Evolutionary conservation across 2,888 invertebrate species (phyloP).

Genomic region (Epistrophella euchroma): DNA sequence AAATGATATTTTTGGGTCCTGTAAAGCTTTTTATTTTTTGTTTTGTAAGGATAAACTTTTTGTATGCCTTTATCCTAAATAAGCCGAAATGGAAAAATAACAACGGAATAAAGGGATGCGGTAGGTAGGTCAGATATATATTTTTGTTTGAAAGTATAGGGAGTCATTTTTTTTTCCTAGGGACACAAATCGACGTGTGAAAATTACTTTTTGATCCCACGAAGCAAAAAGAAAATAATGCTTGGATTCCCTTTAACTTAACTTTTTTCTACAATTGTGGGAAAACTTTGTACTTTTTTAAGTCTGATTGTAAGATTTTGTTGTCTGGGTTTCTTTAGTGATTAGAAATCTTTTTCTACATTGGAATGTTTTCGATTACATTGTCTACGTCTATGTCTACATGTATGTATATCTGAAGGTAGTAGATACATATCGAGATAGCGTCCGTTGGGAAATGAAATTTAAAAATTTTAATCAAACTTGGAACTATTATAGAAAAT

Average conservation of each 20-base stretch:
- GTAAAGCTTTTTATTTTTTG: background rate
- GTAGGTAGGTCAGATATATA: background rate
- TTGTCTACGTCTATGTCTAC: too few relatives aligned
- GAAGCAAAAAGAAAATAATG: background rate
- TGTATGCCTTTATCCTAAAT: background rate
- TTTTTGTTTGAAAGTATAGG: background rate
- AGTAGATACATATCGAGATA: too few relatives aligned
- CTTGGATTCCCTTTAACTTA: background rate
- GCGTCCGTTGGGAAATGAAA: too few relatives aligned
- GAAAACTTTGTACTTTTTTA: background rate
- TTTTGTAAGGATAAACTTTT: background rate
- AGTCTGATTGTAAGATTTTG: background rate
- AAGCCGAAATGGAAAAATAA: slow-evolving; percentile 2
- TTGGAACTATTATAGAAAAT: too few relatives aligned
- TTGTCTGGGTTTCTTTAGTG: too few relatives aligned
- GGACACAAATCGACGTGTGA: slow-evolving; percentile 13
- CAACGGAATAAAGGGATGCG: background rate
- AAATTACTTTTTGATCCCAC: background rate
- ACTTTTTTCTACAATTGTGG: background rate
- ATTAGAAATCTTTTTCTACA: too few relatives aligned
- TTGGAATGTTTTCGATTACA: too few relatives aligned
- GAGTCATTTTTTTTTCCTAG: slow-evolving; percentile 4
- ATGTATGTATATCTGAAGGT: too few relatives aligned
- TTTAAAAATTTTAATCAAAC: too few relatives aligned
- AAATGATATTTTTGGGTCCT: background rate